Conservation (phyloP, 2,113 vertebrate species). For the Microcebus lehilahytsara region DNA sequence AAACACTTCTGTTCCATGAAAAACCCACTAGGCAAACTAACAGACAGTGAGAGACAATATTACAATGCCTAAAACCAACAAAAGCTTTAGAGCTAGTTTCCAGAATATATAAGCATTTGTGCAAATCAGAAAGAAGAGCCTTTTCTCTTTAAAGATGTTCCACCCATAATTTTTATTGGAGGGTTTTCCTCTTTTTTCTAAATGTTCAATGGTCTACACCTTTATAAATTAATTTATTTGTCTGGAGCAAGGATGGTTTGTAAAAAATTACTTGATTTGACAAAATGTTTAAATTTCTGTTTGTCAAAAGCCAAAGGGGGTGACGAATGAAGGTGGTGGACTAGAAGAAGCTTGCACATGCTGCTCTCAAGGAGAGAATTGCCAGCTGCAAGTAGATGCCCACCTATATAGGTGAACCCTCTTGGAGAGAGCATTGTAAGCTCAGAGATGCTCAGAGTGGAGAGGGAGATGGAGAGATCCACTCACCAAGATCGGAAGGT, state of each 20-base stretch:
- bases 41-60: background rate
- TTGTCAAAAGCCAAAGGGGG: background rate
- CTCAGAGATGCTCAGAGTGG: too few species aligned
- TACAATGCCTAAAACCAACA: background rate
- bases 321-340: too few species aligned
- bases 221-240: background rate
- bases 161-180: background rate
- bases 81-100: background rate
- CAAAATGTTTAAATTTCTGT: background rate
- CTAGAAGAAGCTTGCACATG: too few species aligned
- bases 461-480: too few species aligned
- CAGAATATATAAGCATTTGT: background rate
- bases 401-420: too few species aligned
- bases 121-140: background rate
- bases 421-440: too few species aligned
- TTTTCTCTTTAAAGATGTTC: background rate
- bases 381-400: too few species aligned
- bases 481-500: too few species aligned
- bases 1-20: background rate
- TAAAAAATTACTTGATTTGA: background rate
- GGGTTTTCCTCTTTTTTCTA: background rate
- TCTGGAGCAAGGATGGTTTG: too few species aligned
- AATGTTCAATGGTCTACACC: background rate
- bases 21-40: background rate
- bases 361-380: too few species aligned